Evolutionary conservation across 2,113 vertebrate species (phyloP).

Genomic region (Python bivittatus): DNA sequence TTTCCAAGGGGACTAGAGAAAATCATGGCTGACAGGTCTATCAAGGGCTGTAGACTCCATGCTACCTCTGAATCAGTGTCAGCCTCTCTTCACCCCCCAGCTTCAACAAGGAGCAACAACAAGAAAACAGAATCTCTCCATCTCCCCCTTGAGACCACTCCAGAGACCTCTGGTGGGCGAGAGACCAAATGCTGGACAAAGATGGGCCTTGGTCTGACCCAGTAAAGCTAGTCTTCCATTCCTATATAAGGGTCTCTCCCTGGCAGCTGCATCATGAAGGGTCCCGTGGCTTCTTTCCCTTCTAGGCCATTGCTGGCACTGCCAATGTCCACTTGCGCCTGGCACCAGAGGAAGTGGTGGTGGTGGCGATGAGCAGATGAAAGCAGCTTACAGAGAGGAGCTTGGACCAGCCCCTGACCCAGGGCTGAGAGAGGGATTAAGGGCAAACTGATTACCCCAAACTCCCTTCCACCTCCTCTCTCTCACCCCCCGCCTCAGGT

Average conservation of each 20-base stretch:
- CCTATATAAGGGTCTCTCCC: background rate
- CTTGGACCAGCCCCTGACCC: background rate
- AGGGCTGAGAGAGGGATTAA: slow-evolving; percentile 6
- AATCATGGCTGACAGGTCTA: too few species aligned
- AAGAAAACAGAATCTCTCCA: background rate
- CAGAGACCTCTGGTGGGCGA: background rate
- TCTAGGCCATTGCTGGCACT: background rate
- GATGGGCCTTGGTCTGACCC: background rate
- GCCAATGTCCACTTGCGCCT: background rate
- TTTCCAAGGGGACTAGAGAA: too few species aligned
- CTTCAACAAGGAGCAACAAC: background rate
- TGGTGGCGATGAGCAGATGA: background rate
- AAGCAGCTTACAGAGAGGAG: slow-evolving; percentile 23
- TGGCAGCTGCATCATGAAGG: background rate
- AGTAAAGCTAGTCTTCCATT: background rate
- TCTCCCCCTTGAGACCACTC: background rate
- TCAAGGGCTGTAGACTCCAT: too few species aligned
- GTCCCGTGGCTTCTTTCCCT: background rate
- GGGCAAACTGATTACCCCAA: slow-evolving; percentile 7
- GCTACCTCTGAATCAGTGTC: background rate
- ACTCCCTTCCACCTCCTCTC: background rate
- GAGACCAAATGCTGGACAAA: background rate
- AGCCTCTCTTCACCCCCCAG: background rate
- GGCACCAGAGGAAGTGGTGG: background rate
- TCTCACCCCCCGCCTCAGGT: background rate